Conservation (phyloP, 2,888 invertebrate species). For the Dryocosmus kuriphilus region DNA sequence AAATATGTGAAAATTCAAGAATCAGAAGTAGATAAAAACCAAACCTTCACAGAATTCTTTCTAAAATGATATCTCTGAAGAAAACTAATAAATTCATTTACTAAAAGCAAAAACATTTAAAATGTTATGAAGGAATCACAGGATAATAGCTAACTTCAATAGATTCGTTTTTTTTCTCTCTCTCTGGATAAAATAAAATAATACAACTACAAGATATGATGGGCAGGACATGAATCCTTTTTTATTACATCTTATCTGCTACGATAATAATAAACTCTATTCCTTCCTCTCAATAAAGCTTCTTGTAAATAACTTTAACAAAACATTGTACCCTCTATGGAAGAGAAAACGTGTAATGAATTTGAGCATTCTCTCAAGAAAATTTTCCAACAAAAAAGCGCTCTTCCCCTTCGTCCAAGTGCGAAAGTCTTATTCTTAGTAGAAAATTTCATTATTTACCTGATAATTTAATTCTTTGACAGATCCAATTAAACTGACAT, state of each 20-base stretch:
- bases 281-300: conserved; percentile 2
- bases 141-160: too few species aligned
- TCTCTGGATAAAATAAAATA: conserved; percentile 28
- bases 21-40: too few species aligned
- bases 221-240: neutral
- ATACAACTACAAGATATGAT: conserved; percentile 10
- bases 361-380: neutral
- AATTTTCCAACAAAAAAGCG: neutral
- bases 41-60: too few species aligned
- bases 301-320: neutral
- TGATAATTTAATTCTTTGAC: neutral
- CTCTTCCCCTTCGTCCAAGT: too few species aligned
- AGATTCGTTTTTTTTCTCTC: too few species aligned
- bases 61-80: too few species aligned
- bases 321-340: neutral
- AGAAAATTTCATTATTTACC: neutral
- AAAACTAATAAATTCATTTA: too few species aligned
- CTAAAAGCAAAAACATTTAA: too few species aligned
- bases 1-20: too few species aligned
- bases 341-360: neutral
- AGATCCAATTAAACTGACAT: neutral
- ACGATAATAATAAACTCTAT: too few species aligned
- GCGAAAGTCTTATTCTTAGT: too few species aligned
- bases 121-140: too few species aligned
- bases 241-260: conserved; percentile 1